These are phyloP conservation scores for Noctuana brunneofusca DNA, from an alignment of 2,888 invertebrate species.

Conservation along the genomic window DNA sequence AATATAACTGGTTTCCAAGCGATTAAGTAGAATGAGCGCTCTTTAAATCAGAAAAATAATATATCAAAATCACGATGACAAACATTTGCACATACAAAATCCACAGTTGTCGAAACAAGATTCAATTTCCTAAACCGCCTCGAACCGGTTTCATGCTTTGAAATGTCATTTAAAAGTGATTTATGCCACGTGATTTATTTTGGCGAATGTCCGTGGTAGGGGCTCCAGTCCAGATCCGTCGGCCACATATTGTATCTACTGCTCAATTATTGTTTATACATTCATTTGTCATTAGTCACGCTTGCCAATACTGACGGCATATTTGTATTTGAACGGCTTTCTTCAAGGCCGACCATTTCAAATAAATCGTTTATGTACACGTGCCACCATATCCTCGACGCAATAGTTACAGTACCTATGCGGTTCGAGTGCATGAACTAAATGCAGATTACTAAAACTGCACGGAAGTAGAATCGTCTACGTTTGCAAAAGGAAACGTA, in stretches of 20 bases:
- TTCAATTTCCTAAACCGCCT: slow-evolving; percentile 17
- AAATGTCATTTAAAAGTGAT: slow-evolving; percentile 24
- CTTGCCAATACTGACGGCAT: slow-evolving; percentile 56
- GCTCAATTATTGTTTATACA: slow-evolving; percentile 59
- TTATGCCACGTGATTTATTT: slow-evolving; percentile 25
- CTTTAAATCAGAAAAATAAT: slow-evolving; percentile 19
- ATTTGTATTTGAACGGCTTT: slow-evolving; percentile 56
- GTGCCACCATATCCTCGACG: slow-evolving; percentile 33
- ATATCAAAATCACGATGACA: slow-evolving; percentile 16
- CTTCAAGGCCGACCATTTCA: slow-evolving; percentile 57
- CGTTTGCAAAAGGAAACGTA: slow-evolving; percentile 27
- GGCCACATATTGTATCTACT: slow-evolving; percentile 36
- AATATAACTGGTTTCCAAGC: slow-evolving; percentile 30
- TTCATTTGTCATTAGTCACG: slow-evolving; percentile 64
- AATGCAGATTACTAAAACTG: slow-evolving; percentile 32
- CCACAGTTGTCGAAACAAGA: slow-evolving; percentile 11
- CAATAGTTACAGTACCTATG: slow-evolving; percentile 23
- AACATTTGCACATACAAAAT: slow-evolving; percentile 20
- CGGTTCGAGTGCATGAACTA: slow-evolving; percentile 27
- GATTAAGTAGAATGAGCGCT: slow-evolving; percentile 8
- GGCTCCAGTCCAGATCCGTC: slow-evolving; percentile 37
- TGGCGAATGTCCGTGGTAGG: slow-evolving; percentile 32
- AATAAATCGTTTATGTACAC: slow-evolving; percentile 46
- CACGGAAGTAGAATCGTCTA: slow-evolving; percentile 26
- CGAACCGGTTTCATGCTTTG: slow-evolving; percentile 16